Evolutionary conservation across 2,797 vertebrate species (phyloP), one percentile per base, ranked within the genome.

Genomic region (Lacerta bilineata): DNA sequence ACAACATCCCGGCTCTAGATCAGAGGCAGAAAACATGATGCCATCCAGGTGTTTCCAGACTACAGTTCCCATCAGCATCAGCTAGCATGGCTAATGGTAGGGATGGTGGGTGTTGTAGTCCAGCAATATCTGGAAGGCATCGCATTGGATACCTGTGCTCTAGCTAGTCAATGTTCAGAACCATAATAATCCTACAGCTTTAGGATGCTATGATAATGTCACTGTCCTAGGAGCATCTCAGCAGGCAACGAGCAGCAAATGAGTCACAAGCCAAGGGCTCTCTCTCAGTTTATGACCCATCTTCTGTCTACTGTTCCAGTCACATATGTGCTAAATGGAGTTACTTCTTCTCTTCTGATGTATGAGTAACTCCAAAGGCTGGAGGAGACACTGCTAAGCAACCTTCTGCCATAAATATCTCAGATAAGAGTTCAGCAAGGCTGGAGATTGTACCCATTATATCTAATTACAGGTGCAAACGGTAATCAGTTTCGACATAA

Each of bases 401-500:
- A 69, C 27, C 59, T 43, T 82, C 91, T 90, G 92, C 92, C 85
- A 39, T 25, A 89, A 93, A 87, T 86, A 95, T 89, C 93, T 93
- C 78, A 74, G 81, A 79, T 50, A 89, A 94, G 89, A 80, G 87
- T 90, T 90, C 93, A 68, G 92, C 82, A 88, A 69, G 94, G 93
- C 92, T 90, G 88, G 91, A 94, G 92, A 91, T 85, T 55, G 82
- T 90, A 92, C 91, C 90, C 90, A 84, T 90, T 91, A 83, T 1
- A 0, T 86, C 95, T 95, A 87, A 94, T 94, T 94, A 91, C 94
- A 93, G 94, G 92, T 84, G 89, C 55, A 86, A 61, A 4, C 1
- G 0, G 87, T 91, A 87, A 94, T 93, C 90, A 66, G 89, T 91
- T 93, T 92, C 61, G 55, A 89, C 92, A 89, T 87, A 2, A 59